A percentile compares a stretch with the other conserved stretches of the same genome.
Conservation (phyloP, 2,888 invertebrate genomes). For the Gnatocerus cornutus region DNA sequence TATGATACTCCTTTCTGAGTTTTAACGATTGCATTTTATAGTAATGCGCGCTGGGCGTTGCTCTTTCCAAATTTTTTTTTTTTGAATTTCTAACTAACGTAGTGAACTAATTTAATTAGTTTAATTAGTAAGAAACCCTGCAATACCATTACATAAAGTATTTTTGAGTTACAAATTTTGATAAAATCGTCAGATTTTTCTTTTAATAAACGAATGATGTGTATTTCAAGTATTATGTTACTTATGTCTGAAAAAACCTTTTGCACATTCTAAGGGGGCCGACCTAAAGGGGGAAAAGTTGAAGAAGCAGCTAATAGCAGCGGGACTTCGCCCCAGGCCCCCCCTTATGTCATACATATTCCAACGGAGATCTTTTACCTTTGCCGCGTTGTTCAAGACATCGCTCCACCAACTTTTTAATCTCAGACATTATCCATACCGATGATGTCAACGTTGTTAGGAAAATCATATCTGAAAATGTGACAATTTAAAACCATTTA, state of each 20-base stretch:
- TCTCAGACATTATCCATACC: constrained; percentile 94
- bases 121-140: constrained; percentile 16
- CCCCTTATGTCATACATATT: constrained; percentile 82
- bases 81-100: not conserved
- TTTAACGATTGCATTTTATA: not conserved
- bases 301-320: constrained; percentile 67
- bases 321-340: constrained; percentile 69
- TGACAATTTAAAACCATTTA: not conserved
- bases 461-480: constrained; percentile 89
- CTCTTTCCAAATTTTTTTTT: too few species aligned
- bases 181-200: not conserved
- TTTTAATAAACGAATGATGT: constrained; percentile 19
- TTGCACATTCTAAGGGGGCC: constrained; percentile 65
- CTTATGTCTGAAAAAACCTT: constrained; percentile 19
- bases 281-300: constrained; percentile 62
- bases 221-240: constrained; percentile 16
- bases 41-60: too few species aligned
- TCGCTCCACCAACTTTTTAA: constrained; percentile 90
- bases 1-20: not conserved
- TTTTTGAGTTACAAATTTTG: not conserved
- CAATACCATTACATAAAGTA: constrained; percentile 5
- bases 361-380: constrained; percentile 72
- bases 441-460: constrained; percentile 94
- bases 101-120: constrained; percentile 2
- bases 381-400: constrained; percentile 77